These are phyloP conservation scores for Diplosoma virens DNA, from an alignment of 23 tunicate genomes.

Conservation along the genomic window DNA sequence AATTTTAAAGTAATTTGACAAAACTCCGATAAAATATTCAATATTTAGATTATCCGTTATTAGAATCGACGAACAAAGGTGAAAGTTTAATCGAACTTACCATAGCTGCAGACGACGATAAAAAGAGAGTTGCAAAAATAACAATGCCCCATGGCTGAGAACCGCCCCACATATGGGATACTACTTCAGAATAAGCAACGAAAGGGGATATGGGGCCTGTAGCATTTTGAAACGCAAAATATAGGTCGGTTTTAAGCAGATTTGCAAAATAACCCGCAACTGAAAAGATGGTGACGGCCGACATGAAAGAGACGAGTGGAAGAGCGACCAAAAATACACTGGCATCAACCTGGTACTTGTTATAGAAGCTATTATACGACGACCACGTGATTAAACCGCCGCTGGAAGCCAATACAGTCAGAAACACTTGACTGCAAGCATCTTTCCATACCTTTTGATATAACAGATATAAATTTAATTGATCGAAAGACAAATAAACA, in stretches of 20 bases:
- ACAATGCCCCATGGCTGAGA: slow-evolving; percentile 70
- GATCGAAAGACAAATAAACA: too few species aligned
- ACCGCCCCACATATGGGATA: slow-evolving; percentile 86
- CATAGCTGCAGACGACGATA: slow-evolving; percentile 63
- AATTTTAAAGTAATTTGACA: too few species aligned
- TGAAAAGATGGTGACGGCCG: slow-evolving; percentile 53
- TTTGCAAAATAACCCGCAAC: slow-evolving; percentile 55
- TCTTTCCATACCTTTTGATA: slow-evolving; percentile 99
- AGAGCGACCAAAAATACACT: slow-evolving; percentile 34
- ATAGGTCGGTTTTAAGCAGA: background rate
- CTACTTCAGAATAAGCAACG: slow-evolving; percentile 69
- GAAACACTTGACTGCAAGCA: slow-evolving; percentile 82
- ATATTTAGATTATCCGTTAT: too few species aligned
- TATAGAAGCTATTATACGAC: slow-evolving; percentile 85
- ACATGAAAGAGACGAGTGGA: slow-evolving; percentile 60
- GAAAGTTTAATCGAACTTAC: slow-evolving; percentile 59
- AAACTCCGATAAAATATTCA: too few species aligned
- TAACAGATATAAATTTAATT: too few species aligned
- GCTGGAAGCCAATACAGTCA: slow-evolving; percentile 58
- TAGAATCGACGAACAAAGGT: too few species aligned
- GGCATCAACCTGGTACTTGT: slow-evolving; percentile 84
- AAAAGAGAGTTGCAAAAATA: slow-evolving; percentile 53
- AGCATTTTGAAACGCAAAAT: slow-evolving; percentile 31
- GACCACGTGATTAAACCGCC: slow-evolving; percentile 92
- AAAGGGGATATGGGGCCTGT: slow-evolving; percentile 70